Evolutionary conservation across 92 coral and sea anemone species (phyloP), one percentile per base, ranked within the genome.

Genomic region (Zoanthus solanderi): DNA sequence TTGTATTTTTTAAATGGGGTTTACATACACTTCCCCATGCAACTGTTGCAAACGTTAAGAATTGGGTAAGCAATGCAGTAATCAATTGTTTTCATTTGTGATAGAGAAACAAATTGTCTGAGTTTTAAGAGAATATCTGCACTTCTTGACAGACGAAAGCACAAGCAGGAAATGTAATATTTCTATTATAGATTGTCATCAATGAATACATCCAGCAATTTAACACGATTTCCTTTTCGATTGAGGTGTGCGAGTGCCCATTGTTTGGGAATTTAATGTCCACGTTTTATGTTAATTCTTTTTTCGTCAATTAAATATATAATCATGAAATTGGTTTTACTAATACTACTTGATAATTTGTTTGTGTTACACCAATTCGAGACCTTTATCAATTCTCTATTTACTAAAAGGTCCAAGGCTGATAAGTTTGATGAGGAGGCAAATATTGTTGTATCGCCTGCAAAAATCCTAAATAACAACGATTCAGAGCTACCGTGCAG

Each of bases 201-300:
- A 73, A 89, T 84, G 61, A 84, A 61, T 50, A 89, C 92, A 84
- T 78, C 90, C 65, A 87, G 57, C 18, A 60, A 87, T 34, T 34
- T 34, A 23, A 23, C 23, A 23, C 23, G 23, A 23, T 23, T 37
- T 37, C 4, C 42, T 37, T 37, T 37, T 37, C 42, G 42, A 37
- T 37, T 37, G 42, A 37, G 42, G 42, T 37, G 42, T 37, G 4
- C 42, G 42, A 37, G 42, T 37, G 2, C 42, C 4, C 2, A 37
- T 37, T 37, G 4, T 37, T 37, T 37, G 4, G 42, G 2, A 37
- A 37, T 37, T 37, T 37, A 37, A 37, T 37, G 42, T 37, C 42
- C 42, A 37, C 42, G 4, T 37, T 37, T 37, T 23, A 23, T 23
- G 42, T 37, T 4, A 37, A 4, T 37, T 4, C 3, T 37, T 37